A percentile compares a stretch with the other conserved stretches of the same genome.
Conservation (phyloP, 1,140 invertebrate species). For the Anoplolepis gracilipes region DNA sequence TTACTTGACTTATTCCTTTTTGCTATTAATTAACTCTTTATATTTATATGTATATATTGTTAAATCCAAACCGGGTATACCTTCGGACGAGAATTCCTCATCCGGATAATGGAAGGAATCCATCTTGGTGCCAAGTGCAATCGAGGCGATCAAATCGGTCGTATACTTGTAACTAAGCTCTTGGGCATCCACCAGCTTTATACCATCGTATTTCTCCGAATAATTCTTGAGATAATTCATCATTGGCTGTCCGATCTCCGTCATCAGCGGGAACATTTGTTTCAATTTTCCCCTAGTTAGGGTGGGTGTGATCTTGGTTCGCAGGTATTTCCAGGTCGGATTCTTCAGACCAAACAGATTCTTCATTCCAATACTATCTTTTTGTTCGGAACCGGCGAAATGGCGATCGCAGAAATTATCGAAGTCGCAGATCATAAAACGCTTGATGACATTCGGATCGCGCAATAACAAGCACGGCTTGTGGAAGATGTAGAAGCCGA, state of each 20-base stretch:
- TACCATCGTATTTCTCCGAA: constrained; percentile 21
- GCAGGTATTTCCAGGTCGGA: constrained; percentile 77
- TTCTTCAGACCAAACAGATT: constrained; percentile 74
- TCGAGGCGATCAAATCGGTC: constrained; percentile 86
- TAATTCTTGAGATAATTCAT: constrained; percentile 72
- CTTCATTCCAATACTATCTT: constrained; percentile 71
- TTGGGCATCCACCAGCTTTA: constrained; percentile 79
- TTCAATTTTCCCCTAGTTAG: constrained; percentile 81
- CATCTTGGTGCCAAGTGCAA: constrained; percentile 86
- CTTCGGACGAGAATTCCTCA: constrained; percentile 80
- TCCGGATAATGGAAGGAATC: constrained; percentile 82
- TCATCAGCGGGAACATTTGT: constrained; percentile 85
- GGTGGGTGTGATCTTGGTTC: constrained; percentile 37
- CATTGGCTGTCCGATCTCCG: constrained; percentile 79
- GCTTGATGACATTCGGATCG: constrained; percentile 69
- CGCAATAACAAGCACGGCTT: constrained; percentile 70
- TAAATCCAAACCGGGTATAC: constrained; percentile 56
- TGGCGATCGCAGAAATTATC: constrained; percentile 84
- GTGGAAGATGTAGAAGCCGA: constrained; percentile 73
- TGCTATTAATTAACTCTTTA: neutral
- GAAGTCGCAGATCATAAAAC: constrained; percentile 84
- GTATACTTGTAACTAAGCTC: constrained; percentile 85
- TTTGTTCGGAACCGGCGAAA: constrained; percentile 64
- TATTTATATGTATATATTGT: neutral
- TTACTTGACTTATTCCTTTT: neutral